Evolutionary conservation across 35 echinoderm and acorn worm genomes (phyloP), one percentile per base, ranked within the genome.

Genomic region (Amphiura filiformis): DNA sequence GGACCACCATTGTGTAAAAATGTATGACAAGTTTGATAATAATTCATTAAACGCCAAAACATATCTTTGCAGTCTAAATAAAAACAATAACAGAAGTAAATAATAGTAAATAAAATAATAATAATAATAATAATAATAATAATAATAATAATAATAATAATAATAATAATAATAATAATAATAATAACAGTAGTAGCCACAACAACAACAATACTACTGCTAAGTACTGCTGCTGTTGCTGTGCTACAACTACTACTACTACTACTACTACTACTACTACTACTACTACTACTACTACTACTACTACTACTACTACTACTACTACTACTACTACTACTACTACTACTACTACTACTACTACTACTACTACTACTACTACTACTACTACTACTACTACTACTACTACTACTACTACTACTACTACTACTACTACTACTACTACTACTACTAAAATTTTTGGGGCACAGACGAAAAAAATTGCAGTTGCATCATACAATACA

Each of bases 271-370:
- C 17, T 82, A 82, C 32, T 82, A 41, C 17, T 82, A 82, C 32
- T 82, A 82, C 32, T 82, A 82, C 32, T 82, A 82, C 32, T 82
- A 82, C 32, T 82, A 82, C 32, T 82, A 82, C 32, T 82, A 82
- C 32, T 82, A 82, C 32, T 82, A 82, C 32, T 82, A 82, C 32
- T 82, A 82, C 32, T 82, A 82, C 32, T 82, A 82, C 32, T 82
- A 82, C 32, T 39, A 82, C 32, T 82, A 82, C 32, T 82, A 82
- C 38, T 82, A 82, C 32, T 82, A 82, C 32, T 82, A 82, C 32
- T 82, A 82, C 32, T 82, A 82, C 32, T 82, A 82, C 9, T 39
- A 82, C 17, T 82, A 82, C 32, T 82, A 41, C 9, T 82, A 41
- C 7, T 36, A 36, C 32, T 82, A 82, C 13, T 35, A 35, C 32